Evolutionary conservation across 2,888 invertebrate genomes (phyloP), one percentile per base, ranked within the genome.

Genomic region (Lamellibrachia columna): DNA sequence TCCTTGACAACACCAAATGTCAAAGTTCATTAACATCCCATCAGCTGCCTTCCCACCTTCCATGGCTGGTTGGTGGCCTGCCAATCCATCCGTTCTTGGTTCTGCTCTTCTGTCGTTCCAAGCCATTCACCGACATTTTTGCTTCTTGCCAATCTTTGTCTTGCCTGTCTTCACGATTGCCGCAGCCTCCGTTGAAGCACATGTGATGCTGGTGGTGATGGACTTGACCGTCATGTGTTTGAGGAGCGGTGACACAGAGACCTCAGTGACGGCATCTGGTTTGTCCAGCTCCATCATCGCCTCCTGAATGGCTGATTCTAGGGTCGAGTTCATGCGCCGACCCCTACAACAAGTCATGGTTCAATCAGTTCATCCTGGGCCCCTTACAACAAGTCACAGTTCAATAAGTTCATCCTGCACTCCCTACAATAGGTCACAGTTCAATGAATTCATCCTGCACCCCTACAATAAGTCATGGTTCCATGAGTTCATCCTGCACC

Each of bases 251-350:
- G 11, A 22, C 22, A 75, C 22, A 6, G 75, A 15, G 22, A 75
- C 75, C 75, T 75, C 75, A 6, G 75, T 15, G 22, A 52, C 53
- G 22, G 53, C 28, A 22, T 75, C 75, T 22, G 75, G 75, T 15
- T 75, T 75, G 94, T 98, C 98, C 96, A 98, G 97, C 96, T 98
- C 98, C 94, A 98, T 97, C 98, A 98, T 98, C 93, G 98, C 98
- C 97, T 98, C 98, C 97, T 98, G 98, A 96, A 98, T 98, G 93
- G 98, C 98, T 96, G 98, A 98, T 97, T 98, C 98, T 95, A 98
- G 97, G 96, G 98, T 98, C 95, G 98, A 98, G 97, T 98, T 98
- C 97, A 98, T 97, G 98, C 98, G 98, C 97, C 98, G 98, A 97
- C 98, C 98, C 98, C 98, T 98, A 97, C 95, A 97, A 96, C 94